phyloP scores from a whole-genome alignment of 2,888 invertebrate genomes.

The Nymphalis c-album region DNA sequence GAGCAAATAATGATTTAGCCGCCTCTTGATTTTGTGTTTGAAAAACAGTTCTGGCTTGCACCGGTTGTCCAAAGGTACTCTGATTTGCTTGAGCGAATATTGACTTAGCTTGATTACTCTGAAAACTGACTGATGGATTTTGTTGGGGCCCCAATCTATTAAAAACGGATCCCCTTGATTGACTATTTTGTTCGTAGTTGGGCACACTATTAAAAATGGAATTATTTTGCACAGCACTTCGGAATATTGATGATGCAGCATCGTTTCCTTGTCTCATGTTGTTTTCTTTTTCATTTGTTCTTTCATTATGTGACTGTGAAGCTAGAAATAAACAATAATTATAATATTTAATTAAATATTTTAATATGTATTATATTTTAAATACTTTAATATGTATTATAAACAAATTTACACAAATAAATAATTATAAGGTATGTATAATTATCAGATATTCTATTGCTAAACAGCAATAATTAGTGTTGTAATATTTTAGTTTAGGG shows the following conservation, averaged over 20 bases:
- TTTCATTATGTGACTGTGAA: conserved; percentile 23
- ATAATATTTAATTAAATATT: background rate
- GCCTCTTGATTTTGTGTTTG: conserved; percentile 24
- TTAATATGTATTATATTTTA: background rate
- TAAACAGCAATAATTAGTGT: no score
- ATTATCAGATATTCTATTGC: no score
- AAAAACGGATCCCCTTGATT: conserved; percentile 35
- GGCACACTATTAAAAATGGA: conserved; percentile 43
- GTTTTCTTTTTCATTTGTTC: background rate
- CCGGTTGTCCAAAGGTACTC: conserved; percentile 32
- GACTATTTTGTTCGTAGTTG: conserved; percentile 44
- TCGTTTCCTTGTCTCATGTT: conserved; percentile 8
- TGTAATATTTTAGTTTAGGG: no score
- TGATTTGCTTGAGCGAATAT: conserved; percentile 38
- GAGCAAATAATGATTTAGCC: conserved; percentile 42
- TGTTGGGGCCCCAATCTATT: conserved; percentile 35
- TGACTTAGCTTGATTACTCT: conserved; percentile 36
- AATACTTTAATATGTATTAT: background rate
- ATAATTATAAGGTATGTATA: no score
- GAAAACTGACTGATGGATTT: conserved; percentile 23
- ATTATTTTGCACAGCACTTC: conserved; percentile 54
- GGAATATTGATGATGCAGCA: conserved; percentile 60
- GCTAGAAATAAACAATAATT: conserved; percentile 20
- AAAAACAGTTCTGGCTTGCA: conserved; percentile 23
- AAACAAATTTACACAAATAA: background rate